Evolutionary conservation across 2,113 vertebrate species (phyloP), one percentile per base, ranked within the genome.

Genomic region (Perccottus glenii): DNA sequence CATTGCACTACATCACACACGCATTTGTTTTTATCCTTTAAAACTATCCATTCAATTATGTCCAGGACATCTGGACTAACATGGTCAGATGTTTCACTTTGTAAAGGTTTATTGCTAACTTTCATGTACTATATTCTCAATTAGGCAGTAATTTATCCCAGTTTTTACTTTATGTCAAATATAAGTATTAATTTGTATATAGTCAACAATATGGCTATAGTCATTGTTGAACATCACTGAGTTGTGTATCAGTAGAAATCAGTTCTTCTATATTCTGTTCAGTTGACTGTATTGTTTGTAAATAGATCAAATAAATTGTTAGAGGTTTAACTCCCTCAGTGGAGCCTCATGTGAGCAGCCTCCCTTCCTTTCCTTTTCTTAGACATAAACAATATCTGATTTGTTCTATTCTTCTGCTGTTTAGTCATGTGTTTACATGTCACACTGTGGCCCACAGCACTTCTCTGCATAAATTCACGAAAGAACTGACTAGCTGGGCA

Each of bases 221-320:
- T 80, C 83, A 59, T 85, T 80, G 85, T 89, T 87, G 66, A 87
- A 82, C 72, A 81, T 84, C 80, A 73, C 69, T 70, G 52, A 70
- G 57, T 73, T 61, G 49, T 72, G 61, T 80, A 71, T 56, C 77
- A 63, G 44, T 77, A 73, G 75, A 67, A 81, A 74, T 56, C 33
- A 14, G 11, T 64, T 86, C 51, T 73, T 38, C 55, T 73, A 68
- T 81, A 49, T 49, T 77, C 70, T 81, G 75, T 78, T 85, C 71
- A 69, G 69, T 79, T 71, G 58, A 73, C 76, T 87, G 70, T 86
- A 77, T 75, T 85, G 69, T 87, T 82, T 92, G 90, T 90, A 88
- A 85, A 90, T 91, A 92, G 83, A 82, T 83, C 67, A 81, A 94
- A 93, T 94, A 94, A 93, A 94, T 58, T 90, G 52, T 79, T 74